Evolutionary conservation across 2,888 invertebrate genomes (phyloP).

Genomic region (Tipula confusa): DNA sequence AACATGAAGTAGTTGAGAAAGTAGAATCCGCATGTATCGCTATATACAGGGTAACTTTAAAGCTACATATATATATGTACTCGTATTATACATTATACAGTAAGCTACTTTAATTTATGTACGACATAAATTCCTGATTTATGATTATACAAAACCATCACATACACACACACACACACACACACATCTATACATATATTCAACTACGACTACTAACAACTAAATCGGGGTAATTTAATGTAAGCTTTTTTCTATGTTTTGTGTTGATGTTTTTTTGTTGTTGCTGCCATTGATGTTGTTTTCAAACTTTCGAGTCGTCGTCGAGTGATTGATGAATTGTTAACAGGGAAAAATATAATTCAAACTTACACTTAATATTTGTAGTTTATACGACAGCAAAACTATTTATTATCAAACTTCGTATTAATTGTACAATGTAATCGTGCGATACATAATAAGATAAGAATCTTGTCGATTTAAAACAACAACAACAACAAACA

Average conservation of each 20-base stretch:
- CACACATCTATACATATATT: too few species aligned
- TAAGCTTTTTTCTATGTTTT: background rate
- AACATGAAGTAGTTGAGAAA: background rate
- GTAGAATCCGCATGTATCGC: background rate
- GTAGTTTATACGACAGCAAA: background rate
- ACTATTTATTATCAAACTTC: background rate
- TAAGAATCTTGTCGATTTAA: background rate
- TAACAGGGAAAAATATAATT: background rate
- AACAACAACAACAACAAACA: too few species aligned
- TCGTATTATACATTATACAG: conserved; percentile 13
- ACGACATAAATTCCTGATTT: conserved; percentile 25
- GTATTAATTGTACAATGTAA: background rate
- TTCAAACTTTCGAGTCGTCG: background rate
- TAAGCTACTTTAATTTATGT: conserved; percentile 20
- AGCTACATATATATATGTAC: background rate
- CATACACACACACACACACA: background rate
- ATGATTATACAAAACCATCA: conserved; percentile 20
- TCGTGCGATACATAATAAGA: background rate
- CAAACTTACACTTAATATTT: background rate
- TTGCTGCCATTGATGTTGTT: background rate
- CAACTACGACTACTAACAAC: background rate
- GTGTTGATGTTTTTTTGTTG: too few species aligned
- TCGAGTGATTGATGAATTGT: conserved; percentile 12
- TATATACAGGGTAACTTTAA: background rate
- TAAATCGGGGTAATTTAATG: conserved; percentile 3